These are phyloP conservation scores for Phaethon lepturus DNA, from an alignment of 2,113 vertebrate species.

Conservation along the genomic window DNA sequence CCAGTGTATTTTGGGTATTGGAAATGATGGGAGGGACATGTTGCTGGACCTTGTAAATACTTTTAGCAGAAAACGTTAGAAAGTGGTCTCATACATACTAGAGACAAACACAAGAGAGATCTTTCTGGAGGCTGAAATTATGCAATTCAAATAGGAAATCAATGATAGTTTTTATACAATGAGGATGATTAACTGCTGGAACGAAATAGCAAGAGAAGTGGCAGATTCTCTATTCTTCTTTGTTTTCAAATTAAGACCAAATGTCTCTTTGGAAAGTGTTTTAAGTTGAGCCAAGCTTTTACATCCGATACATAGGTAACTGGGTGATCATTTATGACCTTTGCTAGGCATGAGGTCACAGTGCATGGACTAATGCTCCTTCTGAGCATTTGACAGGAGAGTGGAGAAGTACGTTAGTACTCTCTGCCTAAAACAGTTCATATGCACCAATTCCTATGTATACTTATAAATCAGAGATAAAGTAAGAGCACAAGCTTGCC, in stretches of 20 bases:
- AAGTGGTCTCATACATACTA: neutral
- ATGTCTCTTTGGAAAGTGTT: neutral
- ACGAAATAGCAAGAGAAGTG: neutral
- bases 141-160: neutral
- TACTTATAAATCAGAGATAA: neutral
- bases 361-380: neutral
- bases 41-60: neutral
- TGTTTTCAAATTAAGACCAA: conserved; percentile 6
- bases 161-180: neutral
- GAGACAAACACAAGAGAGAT: neutral
- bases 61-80: neutral
- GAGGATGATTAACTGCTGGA: neutral
- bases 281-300: neutral
- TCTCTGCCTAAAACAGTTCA: neutral
- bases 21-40: neutral
- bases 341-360: neutral
- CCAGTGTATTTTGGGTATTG: neutral
- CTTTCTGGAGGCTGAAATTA: neutral
- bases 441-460: neutral
- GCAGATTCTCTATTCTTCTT: neutral
- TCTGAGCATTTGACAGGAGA: neutral
- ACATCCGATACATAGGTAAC: neutral
- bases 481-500: neutral
- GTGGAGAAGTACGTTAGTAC: neutral
- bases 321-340: neutral